Conservation (phyloP, 2,888 invertebrate species). For the Drepana falcataria region DNA sequence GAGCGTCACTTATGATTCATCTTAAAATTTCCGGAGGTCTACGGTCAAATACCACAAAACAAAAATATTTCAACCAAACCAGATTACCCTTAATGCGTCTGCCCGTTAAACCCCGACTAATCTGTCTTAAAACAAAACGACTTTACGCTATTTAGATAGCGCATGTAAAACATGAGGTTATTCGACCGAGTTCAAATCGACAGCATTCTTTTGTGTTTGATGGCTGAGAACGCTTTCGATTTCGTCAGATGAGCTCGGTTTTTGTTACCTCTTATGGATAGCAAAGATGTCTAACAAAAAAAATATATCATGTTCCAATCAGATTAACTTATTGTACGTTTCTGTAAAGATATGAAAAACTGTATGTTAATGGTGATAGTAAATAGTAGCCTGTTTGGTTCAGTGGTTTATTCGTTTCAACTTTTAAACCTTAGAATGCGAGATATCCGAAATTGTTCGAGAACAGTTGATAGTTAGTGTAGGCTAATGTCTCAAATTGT, state of each 20-base stretch:
- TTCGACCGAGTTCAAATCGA: background rate
- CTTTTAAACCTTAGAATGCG: too few species aligned
- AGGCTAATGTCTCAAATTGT: too few species aligned
- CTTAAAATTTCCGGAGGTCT: too few species aligned
- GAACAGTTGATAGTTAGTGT: too few species aligned
- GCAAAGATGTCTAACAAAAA: background rate
- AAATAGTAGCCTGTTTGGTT: too few species aligned
- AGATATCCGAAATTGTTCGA: too few species aligned
- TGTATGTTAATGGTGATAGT: too few species aligned
- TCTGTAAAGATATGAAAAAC: too few species aligned
- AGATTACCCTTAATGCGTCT: background rate
- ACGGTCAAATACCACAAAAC: background rate
- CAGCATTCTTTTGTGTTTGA: background rate
- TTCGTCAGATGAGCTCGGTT: background rate
- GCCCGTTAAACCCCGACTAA: background rate
- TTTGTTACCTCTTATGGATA: background rate
- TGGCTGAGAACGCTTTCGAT: background rate
- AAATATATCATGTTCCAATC: background rate
- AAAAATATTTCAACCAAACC: background rate
- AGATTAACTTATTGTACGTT: too few species aligned
- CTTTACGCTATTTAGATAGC: background rate
- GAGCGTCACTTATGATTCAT: too few species aligned
- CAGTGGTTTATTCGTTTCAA: too few species aligned
- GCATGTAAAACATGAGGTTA: background rate
- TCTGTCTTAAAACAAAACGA: background rate